Percentiles rank a stretch among this genome's conserved stretches.
Conservation (phyloP, 2,888 invertebrate genomes). For the Torymus auratus region DNA sequence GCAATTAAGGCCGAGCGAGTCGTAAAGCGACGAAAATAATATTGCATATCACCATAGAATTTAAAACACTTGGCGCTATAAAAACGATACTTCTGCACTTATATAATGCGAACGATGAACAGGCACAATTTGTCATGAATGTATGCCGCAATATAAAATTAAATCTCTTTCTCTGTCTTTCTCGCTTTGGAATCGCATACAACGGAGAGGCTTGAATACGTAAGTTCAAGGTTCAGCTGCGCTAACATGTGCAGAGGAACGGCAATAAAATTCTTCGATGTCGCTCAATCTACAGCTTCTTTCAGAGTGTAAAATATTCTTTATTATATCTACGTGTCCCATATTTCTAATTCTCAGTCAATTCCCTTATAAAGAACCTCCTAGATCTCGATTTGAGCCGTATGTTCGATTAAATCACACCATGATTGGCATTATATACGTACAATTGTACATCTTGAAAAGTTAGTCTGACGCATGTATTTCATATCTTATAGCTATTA, state of each 20-base stretch:
- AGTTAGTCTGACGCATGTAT: too few relatives aligned
- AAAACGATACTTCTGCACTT: background rate
- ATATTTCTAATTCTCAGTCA: constrained; percentile 12
- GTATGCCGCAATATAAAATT: constrained; percentile 6
- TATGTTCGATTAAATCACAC: background rate
- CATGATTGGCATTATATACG: too few relatives aligned
- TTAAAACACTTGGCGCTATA: too few relatives aligned
- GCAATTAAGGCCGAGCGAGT: too few relatives aligned
- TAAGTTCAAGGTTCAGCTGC: constrained; percentile 37
- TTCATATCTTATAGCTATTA: too few relatives aligned
- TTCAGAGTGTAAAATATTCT: constrained; percentile 7
- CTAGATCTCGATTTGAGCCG: constrained; percentile 1
- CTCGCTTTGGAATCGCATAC: background rate
- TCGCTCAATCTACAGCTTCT: constrained; percentile 1
- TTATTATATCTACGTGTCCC: constrained; percentile 9
- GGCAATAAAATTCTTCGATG: constrained; percentile 1
- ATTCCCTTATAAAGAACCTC: background rate
- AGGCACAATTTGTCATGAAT: constrained; percentile 5
- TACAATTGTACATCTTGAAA: too few relatives aligned
- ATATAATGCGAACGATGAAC: background rate
- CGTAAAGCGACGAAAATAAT: too few relatives aligned
- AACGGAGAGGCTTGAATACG: background rate
- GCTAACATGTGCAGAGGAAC: background rate
- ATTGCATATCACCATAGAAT: too few relatives aligned
- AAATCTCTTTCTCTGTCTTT: background rate